phyloP scores from a whole-genome alignment of 2,888 invertebrate species.

The Azorinus chamasolen region DNA sequence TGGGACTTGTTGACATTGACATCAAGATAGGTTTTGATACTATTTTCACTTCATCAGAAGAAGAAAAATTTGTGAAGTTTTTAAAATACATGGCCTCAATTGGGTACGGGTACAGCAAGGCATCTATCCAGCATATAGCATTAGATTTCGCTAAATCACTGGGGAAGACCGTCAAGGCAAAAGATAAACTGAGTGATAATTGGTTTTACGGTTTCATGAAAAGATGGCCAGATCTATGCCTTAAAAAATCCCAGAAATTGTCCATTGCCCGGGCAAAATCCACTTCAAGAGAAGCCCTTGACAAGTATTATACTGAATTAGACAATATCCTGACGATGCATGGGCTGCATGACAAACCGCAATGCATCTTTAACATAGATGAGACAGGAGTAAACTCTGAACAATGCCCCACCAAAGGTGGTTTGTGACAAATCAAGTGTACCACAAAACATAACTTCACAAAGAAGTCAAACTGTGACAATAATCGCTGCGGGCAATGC shows the following conservation, averaged over 20 bases:
- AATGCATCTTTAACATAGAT: background rate
- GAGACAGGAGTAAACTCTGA: slow-evolving; percentile 47
- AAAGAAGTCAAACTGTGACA: slow-evolving; percentile 26
- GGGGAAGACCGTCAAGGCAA: slow-evolving; percentile 4
- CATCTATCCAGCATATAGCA: slow-evolving; percentile 16
- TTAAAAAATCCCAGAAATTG: slow-evolving; percentile 4
- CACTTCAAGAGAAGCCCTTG: slow-evolving; percentile 12
- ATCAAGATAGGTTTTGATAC: background rate
- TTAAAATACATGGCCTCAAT: slow-evolving; percentile 19
- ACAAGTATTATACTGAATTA: slow-evolving; percentile 24
- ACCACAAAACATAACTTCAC: slow-evolving; percentile 34
- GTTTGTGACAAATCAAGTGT: slow-evolving; percentile 22
- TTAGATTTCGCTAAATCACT: slow-evolving; percentile 12
- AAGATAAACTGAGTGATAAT: slow-evolving; percentile 25
- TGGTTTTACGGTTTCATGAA: slow-evolving; percentile 46
- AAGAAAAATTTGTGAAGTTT: slow-evolving; percentile 8
- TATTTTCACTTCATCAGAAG: slow-evolving; percentile 13
- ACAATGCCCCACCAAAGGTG: slow-evolving; percentile 12
- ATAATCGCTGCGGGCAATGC: slow-evolving; percentile 46
- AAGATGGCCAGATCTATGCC: slow-evolving; percentile 22
- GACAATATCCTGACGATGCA: slow-evolving; percentile 6
- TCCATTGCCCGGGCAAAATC: slow-evolving; percentile 20
- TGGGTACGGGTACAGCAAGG: slow-evolving; percentile 25
- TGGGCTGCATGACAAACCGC: slow-evolving; percentile 5
- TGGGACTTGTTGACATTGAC: slow-evolving; percentile 1